Evolutionary conservation across 53 echinoderm and acorn worm species (phyloP).

Genomic region (Stichopus horrens): DNA sequence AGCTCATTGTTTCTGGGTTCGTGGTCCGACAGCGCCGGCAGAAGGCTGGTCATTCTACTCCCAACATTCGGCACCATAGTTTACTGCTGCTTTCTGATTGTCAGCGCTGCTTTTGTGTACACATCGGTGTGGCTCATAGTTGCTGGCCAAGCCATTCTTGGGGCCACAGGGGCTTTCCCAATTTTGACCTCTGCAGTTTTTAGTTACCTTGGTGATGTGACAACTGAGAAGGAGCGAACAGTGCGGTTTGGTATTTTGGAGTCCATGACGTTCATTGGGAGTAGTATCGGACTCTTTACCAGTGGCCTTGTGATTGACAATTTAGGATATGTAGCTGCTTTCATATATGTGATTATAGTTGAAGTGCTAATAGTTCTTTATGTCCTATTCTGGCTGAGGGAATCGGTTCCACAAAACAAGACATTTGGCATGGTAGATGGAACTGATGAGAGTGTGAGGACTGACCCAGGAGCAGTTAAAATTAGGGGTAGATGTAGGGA

Average conservation of each 20-base stretch:
- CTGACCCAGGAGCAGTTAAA: constrained; percentile 47
- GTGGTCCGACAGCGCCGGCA: constrained; percentile 91
- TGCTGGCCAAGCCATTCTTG: constrained; percentile 74
- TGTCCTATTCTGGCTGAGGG: constrained; percentile 70
- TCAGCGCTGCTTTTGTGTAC: constrained; percentile 60
- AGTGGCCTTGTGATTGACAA: constrained; percentile 86
- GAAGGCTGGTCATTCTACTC: constrained; percentile 70
- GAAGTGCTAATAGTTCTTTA: constrained; percentile 69
- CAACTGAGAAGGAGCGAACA: constrained; percentile 64
- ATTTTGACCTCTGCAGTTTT: constrained; percentile 82
- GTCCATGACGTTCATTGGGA: constrained; percentile 89
- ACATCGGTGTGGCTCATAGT: constrained; percentile 74
- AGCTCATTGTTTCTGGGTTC: constrained; percentile 81
- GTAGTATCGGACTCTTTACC: constrained; percentile 76
- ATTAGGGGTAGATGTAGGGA: constrained; percentile 57
- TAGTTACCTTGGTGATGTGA: constrained; percentile 92
- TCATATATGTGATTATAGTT: constrained; percentile 78
- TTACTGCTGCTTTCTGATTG: constrained; percentile 67
- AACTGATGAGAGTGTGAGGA: constrained; percentile 51
- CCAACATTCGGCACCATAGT: constrained; percentile 75
- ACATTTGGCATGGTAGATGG: constrained; percentile 34
- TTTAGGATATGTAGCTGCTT: constrained; percentile 75
- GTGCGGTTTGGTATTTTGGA: constrained; percentile 87
- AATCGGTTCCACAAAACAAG: constrained; percentile 55
- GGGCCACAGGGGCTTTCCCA: constrained; percentile 75